phyloP scores from a whole-genome alignment of 1,140 invertebrate species.

The Telenomus remus region DNA sequence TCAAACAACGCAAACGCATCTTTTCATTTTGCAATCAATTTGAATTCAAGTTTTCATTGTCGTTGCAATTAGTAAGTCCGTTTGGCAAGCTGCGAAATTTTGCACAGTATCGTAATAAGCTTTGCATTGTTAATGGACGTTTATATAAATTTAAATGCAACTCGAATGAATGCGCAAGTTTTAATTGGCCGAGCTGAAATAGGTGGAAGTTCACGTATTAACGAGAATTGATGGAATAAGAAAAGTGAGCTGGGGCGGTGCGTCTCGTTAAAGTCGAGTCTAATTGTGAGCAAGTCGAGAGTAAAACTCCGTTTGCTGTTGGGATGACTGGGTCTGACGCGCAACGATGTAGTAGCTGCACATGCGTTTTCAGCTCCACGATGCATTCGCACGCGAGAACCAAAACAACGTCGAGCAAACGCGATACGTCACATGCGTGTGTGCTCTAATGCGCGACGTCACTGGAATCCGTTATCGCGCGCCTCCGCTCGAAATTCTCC shows the following conservation, averaged over 20 bases:
- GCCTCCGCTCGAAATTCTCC: slow-evolving; percentile 8
- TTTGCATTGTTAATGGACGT: too few species aligned
- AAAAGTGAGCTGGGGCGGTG: slow-evolving; percentile 5
- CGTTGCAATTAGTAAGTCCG: too few species aligned
- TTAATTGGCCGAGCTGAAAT: too few species aligned
- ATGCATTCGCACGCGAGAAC: slow-evolving; percentile 5
- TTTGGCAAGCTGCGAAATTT: too few species aligned
- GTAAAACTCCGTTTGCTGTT: slow-evolving; percentile 18
- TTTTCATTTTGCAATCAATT: too few species aligned
- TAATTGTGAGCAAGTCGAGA: slow-evolving; percentile 30
- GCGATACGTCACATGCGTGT: slow-evolving; percentile 9
- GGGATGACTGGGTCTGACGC: slow-evolving; percentile 10
- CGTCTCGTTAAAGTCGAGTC: slow-evolving; percentile 25
- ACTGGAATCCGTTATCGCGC: slow-evolving; percentile 12
- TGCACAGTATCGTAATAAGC: too few species aligned
- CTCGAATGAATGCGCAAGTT: too few species aligned
- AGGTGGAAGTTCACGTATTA: slow-evolving; percentile 12
- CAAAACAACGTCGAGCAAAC: slow-evolving; percentile 13
- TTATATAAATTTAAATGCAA: too few species aligned
- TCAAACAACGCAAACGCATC: too few species aligned
- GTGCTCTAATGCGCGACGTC: slow-evolving; percentile 7
- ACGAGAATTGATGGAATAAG: slow-evolving; percentile 26
- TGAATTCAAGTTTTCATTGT: too few species aligned
- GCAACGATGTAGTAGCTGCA: slow-evolving; percentile 6
- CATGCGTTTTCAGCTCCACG: slow-evolving; percentile 5